Evolutionary conservation across 2,797 vertebrate species (phyloP), one percentile per base, ranked within the genome.

Genomic region (Labroides dimidiatus): DNA sequence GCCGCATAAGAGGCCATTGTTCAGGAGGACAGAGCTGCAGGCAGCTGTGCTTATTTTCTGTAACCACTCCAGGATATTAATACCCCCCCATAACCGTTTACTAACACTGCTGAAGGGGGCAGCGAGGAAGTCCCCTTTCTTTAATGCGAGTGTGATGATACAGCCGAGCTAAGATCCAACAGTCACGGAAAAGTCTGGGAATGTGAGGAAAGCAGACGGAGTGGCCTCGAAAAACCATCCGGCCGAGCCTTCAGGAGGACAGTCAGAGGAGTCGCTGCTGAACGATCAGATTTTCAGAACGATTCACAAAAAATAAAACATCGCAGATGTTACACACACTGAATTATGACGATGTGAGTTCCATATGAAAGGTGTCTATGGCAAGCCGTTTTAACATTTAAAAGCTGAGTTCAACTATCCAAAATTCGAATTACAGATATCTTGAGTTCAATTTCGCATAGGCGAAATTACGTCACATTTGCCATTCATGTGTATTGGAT

Each of bases 1-100:
- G 33, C 39, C 53, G 77, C 64, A 90, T 55, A 84, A 82, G 80
- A 69, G 60, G 4, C 71, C 50, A 86, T 92, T 92, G 91, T 91
- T 90, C 57, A 20, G 67, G 43, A 30, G 72, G 79, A 81, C 75
- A 57, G 73, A 62, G 72, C 63, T 63, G 72, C 70, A 39, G 75
- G 76, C 87, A 87, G 87, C 86, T 91, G 82, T 71, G 77, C 69
- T 79, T 79, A 45, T 80, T 80, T 77, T 86, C 72, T 79, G 53
- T 66, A 76, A 64, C 73, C 58, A 61, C 66, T 73, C 65, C 61
- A 58, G 68, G 84, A 64, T 88, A 91, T 89, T 85, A 82, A 84
- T 86, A 91, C 71, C 60, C 49, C 49, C 6, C 20, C 20, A 57
- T 16, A 64, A 24, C 63, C 75, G 49, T 82, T 73, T 53, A 66